phyloP scores from a whole-genome alignment of 2,888 invertebrate genomes.

The Diarsia dahlii region DNA sequence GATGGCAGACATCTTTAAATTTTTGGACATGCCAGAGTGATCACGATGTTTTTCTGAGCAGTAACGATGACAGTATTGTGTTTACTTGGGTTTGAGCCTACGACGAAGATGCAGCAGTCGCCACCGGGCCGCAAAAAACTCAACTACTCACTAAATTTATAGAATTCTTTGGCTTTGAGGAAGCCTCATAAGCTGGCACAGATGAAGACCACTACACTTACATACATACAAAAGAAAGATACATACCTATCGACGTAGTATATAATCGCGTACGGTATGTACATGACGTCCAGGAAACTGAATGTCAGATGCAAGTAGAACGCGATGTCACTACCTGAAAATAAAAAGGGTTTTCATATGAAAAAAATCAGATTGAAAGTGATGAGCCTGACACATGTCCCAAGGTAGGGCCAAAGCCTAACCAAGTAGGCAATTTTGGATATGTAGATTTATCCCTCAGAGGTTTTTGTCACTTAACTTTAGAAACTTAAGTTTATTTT shows the following conservation, averaged over 20 bases:
- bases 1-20: not conserved
- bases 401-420: not conserved
- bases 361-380: not conserved
- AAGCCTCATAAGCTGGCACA: not conserved
- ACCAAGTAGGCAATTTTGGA: not conserved
- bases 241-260: constrained; percentile 94
- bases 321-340: constrained; percentile 92
- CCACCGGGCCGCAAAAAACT: too few relatives aligned
- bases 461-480: not conserved
- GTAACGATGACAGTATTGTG: not conserved
- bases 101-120: too few relatives aligned
- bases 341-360: constrained; percentile 27
- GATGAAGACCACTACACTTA: not conserved
- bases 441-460: not conserved
- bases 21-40: not conserved
- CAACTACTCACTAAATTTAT: too few relatives aligned
- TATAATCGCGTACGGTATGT: constrained; percentile 95
- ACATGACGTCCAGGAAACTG: constrained; percentile 94
- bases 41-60: not conserved
- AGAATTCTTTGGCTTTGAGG: too few relatives aligned
- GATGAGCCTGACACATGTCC: not conserved
- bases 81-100: not conserved
- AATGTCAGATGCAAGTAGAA: constrained; percentile 93
- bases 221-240: not conserved
- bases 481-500: not conserved